Evolutionary conservation across 2,113 vertebrate genomes (phyloP), one percentile per base, ranked within the genome.

Genomic region (Amblyornis subalaris): DNA sequence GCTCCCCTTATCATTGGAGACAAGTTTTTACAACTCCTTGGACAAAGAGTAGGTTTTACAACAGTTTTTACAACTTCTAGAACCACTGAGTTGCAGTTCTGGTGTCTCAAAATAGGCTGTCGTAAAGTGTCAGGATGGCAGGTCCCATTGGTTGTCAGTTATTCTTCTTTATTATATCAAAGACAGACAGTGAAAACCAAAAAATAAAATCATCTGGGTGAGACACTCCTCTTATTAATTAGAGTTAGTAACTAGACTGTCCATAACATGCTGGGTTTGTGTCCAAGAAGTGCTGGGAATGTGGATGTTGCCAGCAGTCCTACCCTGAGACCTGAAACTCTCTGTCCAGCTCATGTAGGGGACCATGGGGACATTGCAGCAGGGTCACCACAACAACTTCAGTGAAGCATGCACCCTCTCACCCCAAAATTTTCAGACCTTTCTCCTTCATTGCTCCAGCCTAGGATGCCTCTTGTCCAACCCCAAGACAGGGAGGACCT

Each of bases 51-150:
- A 26, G 71, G 2, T 95, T 92, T 94, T 83, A 94, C 53, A 71
- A 29, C 74, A 85, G 40, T 86, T 89, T 91, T 94, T 91, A 77
- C 44, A 48, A 47, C 93, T 81, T 61, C 51, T 31, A n/a, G 50
- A 73, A 78, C 8, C 5, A 12, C 95, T 67, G 94, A 96, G 47
- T 84, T 90, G 77, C 54, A 78, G 58, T 66, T 90, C 57, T 70
- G 54, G 33, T 69, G 57, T 83, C 89, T 91, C 74, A 70, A 85
- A 96, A 92, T 77, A 85, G 80, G 57, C 74, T 92, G 45, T 33
- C 5, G 0, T 90, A 91, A 95, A 85, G 26, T 55, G 47, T 81
- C 88, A 88, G 66, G 35, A 22, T 55, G 57, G 57, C 8, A 11
- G 31, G 33, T 93, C 57, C 29, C 67, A 57, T 24, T 35, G 66